phyloP scores from a whole-genome alignment of 2,888 invertebrate genomes.

The Amphimallon solstitiale region DNA sequence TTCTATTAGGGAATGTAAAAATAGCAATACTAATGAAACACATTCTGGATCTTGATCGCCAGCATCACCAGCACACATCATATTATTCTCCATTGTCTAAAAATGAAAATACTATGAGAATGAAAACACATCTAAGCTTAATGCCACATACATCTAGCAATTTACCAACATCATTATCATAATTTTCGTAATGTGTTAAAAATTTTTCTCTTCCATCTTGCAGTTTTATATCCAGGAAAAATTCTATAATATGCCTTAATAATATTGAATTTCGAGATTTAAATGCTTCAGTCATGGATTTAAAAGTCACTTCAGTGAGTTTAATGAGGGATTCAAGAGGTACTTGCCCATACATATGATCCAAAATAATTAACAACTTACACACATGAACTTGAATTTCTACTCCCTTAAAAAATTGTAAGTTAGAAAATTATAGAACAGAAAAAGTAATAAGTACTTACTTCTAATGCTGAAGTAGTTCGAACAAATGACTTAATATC shows the following conservation, averaged over 20 bases:
- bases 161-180: constrained; percentile 58
- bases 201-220: constrained; percentile 52
- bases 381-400: constrained; percentile 66
- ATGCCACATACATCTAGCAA: constrained; percentile 57
- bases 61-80: constrained; percentile 47
- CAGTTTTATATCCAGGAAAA: constrained; percentile 65
- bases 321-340: constrained; percentile 64
- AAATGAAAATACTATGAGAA: constrained; percentile 7
- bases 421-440: constrained; percentile 7
- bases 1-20: constrained; percentile 64
- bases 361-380: constrained; percentile 67
- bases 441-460: constrained; percentile 50
- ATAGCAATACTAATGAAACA: constrained; percentile 64
- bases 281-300: constrained; percentile 63
- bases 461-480: constrained; percentile 71
- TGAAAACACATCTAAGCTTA: not conserved
- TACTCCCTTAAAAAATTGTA: constrained; percentile 53
- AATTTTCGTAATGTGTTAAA: constrained; percentile 51
- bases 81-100: constrained; percentile 52
- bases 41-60: constrained; percentile 62
- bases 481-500: constrained; percentile 76
- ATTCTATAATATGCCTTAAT: constrained; percentile 66
- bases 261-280: constrained; percentile 62
- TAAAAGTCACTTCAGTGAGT: constrained; percentile 65
- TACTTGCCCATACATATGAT: constrained; percentile 64